Evolutionary conservation across 2,113 vertebrate genomes (phyloP).

Genomic region (Psammodynastes pulverulentus): DNA sequence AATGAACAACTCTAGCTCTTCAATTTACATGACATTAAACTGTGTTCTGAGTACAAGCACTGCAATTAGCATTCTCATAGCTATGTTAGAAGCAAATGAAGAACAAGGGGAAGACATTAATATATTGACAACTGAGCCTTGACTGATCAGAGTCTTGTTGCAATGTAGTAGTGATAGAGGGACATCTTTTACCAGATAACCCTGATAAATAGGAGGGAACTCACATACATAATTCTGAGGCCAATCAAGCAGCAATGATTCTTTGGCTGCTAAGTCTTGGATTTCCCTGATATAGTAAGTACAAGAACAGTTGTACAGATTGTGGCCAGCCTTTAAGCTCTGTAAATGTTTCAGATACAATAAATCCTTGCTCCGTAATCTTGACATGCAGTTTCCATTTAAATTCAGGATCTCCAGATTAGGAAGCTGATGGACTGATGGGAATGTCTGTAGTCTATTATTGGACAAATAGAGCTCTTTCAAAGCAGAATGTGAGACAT

Average conservation of each 20-base stretch:
- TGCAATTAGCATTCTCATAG: background rate
- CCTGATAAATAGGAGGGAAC: background rate
- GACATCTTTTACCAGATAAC: constrained; percentile 29
- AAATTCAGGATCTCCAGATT: constrained; percentile 53
- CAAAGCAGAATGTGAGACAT: constrained; percentile 47
- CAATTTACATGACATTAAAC: background rate
- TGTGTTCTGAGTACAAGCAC: background rate
- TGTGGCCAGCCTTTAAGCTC: constrained; percentile 32
- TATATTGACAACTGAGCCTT: background rate
- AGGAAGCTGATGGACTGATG: constrained; percentile 49
- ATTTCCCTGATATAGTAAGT: background rate
- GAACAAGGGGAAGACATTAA: background rate
- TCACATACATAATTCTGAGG: constrained; percentile 52
- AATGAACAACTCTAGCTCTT: background rate
- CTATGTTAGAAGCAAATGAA: accelerated
- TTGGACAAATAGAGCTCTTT: constrained; percentile 56
- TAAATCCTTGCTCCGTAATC: background rate
- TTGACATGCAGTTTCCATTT: constrained; percentile 58
- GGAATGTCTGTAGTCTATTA: constrained; percentile 57
- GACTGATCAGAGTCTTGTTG: background rate
- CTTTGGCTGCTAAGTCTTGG: background rate
- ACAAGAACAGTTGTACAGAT: constrained; percentile 56
- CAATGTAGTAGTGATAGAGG: constrained; percentile 25
- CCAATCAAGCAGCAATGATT: constrained; percentile 50
- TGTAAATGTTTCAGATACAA: constrained; percentile 32